Evolutionary conservation across 2,113 vertebrate species (phyloP).

Genomic region (Acanthochromis polyacanthus): DNA sequence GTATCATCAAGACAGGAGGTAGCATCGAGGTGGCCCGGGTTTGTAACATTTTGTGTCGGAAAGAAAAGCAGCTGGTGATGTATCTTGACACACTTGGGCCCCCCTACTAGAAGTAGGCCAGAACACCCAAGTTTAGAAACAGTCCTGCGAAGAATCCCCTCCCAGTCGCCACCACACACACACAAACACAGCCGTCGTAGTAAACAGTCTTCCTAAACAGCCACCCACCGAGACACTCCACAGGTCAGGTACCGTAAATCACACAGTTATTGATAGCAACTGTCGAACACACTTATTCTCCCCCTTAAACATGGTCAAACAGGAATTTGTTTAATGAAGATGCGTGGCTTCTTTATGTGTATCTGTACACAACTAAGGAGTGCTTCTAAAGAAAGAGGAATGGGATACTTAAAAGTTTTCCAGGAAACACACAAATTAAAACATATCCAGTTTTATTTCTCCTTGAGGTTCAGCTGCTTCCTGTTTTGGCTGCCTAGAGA

Average conservation of each 20-base stretch:
- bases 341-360: neutral
- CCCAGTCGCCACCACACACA: conserved; percentile 26
- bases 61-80: conserved; percentile 43
- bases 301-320: conserved; percentile 8
- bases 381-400: neutral
- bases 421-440: neutral
- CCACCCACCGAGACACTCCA: conserved; percentile 65
- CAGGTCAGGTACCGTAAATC: conserved; percentile 61
- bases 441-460: conserved; percentile 14
- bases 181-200: conserved; percentile 33
- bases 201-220: conserved; percentile 48
- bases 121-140: conserved; percentile 72
- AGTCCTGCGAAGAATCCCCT: conserved; percentile 28
- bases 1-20: conserved; percentile 20
- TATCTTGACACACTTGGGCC: conserved; percentile 47
- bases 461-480: neutral
- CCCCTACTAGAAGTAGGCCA: conserved; percentile 43
- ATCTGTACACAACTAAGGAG: neutral
- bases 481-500: neutral
- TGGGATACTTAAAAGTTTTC: neutral
- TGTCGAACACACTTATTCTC: conserved; percentile 14
- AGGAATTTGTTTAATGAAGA: neutral
- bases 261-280: conserved; percentile 16
- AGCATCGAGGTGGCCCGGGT: conserved; percentile 58
- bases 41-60: conserved; percentile 43